Evolutionary conservation across 2,888 invertebrate species (phyloP).

Genomic region (Odontomyia ornata): DNA sequence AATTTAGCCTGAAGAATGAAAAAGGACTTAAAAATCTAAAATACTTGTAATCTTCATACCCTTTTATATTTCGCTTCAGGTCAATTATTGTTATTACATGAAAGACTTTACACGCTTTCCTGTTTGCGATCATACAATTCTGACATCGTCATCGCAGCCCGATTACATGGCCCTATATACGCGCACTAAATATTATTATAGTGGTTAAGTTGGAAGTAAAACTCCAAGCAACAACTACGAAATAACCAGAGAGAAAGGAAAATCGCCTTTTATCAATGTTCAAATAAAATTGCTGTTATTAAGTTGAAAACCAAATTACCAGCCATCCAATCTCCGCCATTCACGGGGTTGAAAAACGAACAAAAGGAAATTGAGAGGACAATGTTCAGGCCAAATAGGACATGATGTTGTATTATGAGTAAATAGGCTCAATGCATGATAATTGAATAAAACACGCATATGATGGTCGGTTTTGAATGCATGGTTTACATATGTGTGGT

Average conservation of each 20-base stretch:
- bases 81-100: constrained; percentile 30
- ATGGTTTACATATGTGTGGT: neutral
- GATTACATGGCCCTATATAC: too few species aligned
- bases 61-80: constrained; percentile 6
- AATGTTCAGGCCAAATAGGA: neutral
- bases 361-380: neutral
- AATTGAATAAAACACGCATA: neutral
- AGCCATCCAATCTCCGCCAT: neutral
- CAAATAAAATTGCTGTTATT: constrained; percentile 43
- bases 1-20: neutral
- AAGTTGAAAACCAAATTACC: constrained; percentile 23
- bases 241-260: neutral
- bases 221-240: neutral
- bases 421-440: neutral
- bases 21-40: neutral
- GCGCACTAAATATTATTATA: neutral
- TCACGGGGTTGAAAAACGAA: neutral
- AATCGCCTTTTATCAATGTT: constrained; percentile 41
- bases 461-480: neutral
- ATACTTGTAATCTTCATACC: neutral
- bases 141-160: neutral
- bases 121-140: neutral
- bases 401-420: neutral
- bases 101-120: constrained; percentile 23
- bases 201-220: neutral